These are phyloP conservation scores for Ochotona princeps DNA, from an alignment of 2,113 vertebrate species.

Conservation along the genomic window DNA sequence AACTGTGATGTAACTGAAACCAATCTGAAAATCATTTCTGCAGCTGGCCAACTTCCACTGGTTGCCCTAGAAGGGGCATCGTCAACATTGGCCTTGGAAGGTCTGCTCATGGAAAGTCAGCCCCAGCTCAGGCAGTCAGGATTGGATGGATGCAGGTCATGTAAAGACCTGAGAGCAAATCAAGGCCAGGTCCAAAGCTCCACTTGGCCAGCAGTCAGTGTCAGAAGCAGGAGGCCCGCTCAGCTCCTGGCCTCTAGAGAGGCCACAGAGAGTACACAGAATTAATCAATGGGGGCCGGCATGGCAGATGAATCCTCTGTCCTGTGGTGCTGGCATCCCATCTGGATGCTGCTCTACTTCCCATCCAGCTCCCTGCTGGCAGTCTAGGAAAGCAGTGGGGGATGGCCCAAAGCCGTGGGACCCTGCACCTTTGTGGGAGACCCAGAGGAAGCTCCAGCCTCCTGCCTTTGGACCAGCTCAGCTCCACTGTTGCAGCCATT, in stretches of 20 bases:
- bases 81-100: background rate
- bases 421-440: no score
- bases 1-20: background rate
- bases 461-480: no score
- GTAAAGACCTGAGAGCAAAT: background rate
- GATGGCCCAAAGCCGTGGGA: no score
- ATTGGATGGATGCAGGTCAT: background rate
- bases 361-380: no score
- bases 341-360: no score
- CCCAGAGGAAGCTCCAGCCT: no score
- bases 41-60: background rate
- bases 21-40: background rate
- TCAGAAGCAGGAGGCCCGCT: background rate
- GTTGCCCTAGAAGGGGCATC: background rate
- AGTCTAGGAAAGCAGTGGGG: no score
- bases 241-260: background rate
- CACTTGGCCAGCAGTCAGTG: background rate
- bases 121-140: background rate
- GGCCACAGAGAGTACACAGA: background rate
- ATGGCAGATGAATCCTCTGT: no score
- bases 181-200: background rate
- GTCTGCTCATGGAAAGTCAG: background rate
- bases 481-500: no score
- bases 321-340: no score
- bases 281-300: no score